phyloP scores from a whole-genome alignment of 2,888 invertebrate species.

The Ptychoptera albimana region DNA sequence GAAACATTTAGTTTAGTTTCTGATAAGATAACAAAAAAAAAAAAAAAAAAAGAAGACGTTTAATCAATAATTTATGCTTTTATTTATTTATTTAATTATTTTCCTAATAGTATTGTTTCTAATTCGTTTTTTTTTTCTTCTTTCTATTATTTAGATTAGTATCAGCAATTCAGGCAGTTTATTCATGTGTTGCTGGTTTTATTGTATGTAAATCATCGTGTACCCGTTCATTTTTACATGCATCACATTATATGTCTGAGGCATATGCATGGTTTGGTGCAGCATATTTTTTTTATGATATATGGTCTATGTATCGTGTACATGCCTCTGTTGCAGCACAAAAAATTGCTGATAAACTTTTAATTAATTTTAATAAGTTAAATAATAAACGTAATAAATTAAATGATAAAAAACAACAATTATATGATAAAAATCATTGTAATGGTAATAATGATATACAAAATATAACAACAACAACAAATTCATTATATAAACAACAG shows the following conservation, averaged over 20 bases:
- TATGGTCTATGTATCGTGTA: slow-evolving; percentile 65
- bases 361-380: neutral
- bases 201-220: slow-evolving; percentile 53
- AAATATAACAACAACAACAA: too few species aligned
- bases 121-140: neutral
- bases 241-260: slow-evolving; percentile 56
- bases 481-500: neutral
- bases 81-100: neutral
- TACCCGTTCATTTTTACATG: slow-evolving; percentile 45
- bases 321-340: slow-evolving; percentile 26
- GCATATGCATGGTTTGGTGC: slow-evolving; percentile 68
- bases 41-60: too few species aligned
- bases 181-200: slow-evolving; percentile 48
- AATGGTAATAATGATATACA: too few species aligned
- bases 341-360: slow-evolving; percentile 28
- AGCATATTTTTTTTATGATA: slow-evolving; percentile 63
- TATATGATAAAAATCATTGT: neutral
- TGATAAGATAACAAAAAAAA: too few species aligned
- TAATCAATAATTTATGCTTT: neutral
- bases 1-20: too few species aligned
- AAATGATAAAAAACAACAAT: neutral
- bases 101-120: neutral
- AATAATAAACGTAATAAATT: slow-evolving; percentile 20
- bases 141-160: slow-evolving; percentile 37
- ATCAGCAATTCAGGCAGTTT: slow-evolving; percentile 52